Evolutionary conservation across 2,888 invertebrate genomes (phyloP).

Genomic region (Drosophila stalkeri): DNA sequence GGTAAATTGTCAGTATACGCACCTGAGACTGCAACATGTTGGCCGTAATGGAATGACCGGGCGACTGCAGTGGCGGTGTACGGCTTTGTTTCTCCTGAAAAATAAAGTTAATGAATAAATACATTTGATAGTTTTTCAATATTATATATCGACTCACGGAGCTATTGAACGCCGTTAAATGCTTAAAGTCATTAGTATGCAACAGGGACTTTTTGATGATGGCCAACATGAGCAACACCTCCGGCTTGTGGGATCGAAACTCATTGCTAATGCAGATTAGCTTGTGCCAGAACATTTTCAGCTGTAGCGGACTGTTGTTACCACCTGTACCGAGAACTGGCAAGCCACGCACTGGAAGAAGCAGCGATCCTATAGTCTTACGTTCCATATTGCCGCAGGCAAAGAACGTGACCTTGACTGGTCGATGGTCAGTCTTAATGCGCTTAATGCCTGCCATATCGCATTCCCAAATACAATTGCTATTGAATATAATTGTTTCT

Average conservation of each 20-base stretch:
- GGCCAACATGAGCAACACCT: conserved; percentile 87
- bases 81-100: conserved; percentile 59
- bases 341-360: conserved; percentile 89
- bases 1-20: neutral
- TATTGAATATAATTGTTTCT: conserved; percentile 88
- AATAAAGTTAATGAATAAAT: neutral
- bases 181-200: conserved; percentile 71
- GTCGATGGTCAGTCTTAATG: conserved; percentile 90
- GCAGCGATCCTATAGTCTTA: conserved; percentile 89
- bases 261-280: conserved; percentile 87
- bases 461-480: conserved; percentile 92
- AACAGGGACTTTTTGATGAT: conserved; percentile 86
- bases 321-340: conserved; percentile 87
- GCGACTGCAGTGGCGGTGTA: conserved; percentile 57
- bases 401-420: conserved; percentile 90
- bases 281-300: conserved; percentile 88
- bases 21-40: conserved; percentile 82
- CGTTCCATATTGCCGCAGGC: conserved; percentile 56
- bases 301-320: conserved; percentile 83
- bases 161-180: conserved; percentile 57
- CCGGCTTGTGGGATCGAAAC: conserved; percentile 87
- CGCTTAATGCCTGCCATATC: conserved; percentile 89
- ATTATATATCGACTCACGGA: conserved; percentile 44
- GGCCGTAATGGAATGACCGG: conserved; percentile 70
- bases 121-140: neutral